These are phyloP conservation scores for Sorex araneus DNA, from an alignment of 2,113 vertebrate genomes.

Conservation along the genomic window DNA sequence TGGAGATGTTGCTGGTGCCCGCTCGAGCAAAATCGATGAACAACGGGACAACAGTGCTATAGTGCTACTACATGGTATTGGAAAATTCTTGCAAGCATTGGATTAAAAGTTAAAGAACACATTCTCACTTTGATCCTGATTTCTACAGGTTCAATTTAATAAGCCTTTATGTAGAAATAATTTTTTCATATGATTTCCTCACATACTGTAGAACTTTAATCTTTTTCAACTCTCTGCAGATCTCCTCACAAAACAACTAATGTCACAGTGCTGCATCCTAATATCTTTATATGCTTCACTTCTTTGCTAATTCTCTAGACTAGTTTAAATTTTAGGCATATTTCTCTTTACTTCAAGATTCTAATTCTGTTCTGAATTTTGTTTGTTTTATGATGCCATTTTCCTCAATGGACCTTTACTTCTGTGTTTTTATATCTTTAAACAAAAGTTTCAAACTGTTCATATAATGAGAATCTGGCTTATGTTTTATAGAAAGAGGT, in stretches of 20 bases:
- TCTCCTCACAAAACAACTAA: not conserved
- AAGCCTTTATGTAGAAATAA: not conserved
- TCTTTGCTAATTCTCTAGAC: not conserved
- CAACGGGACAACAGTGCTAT: too few species aligned
- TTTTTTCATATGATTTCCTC: not conserved
- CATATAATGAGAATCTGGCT: not conserved
- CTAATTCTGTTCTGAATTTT: conserved; percentile 2
- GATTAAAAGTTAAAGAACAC: not conserved
- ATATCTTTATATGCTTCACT: not conserved
- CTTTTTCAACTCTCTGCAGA: not conserved
- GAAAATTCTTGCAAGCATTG: not conserved
- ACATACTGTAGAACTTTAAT: not conserved
- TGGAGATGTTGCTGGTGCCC: too few species aligned
- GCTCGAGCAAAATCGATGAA: too few species aligned
- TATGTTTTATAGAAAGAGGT: not conserved
- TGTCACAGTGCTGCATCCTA: not conserved
- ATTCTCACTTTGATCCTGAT: not conserved
- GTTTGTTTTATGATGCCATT: not conserved
- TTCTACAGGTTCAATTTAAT: not conserved
- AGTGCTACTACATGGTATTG: not conserved
- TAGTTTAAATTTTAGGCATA: not conserved
- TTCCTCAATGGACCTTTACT: not conserved
- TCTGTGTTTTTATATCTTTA: not conserved
- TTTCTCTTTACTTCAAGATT: not conserved
- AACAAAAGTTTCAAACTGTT: not conserved